Conservation (phyloP, 1,140 invertebrate genomes). For the Ylistrum balloti region DNA sequence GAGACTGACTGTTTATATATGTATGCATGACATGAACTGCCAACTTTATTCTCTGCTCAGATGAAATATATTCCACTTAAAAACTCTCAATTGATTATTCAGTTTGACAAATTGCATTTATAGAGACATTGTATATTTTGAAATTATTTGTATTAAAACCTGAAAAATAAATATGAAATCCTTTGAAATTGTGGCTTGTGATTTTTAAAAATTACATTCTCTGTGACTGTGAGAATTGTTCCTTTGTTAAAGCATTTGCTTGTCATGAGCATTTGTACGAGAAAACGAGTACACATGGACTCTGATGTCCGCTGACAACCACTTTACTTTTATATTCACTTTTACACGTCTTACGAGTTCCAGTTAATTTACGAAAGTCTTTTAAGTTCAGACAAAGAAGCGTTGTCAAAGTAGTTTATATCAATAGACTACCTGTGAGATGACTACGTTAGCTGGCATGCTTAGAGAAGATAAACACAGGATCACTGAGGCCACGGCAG, state of each 20-base stretch:
- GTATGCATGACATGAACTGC: constrained; percentile 2
- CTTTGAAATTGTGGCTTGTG: not conserved
- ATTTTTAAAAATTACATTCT: too few relatives aligned
- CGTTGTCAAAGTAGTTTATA: too few relatives aligned
- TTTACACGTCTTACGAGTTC: too few relatives aligned
- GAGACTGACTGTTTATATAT: not conserved
- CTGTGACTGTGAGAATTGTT: too few relatives aligned
- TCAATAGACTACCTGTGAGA: too few relatives aligned
- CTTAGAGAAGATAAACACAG: not conserved
- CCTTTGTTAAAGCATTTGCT: too few relatives aligned
- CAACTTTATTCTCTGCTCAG: not conserved
- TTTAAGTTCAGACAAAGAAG: too few relatives aligned
- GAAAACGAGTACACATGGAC: too few relatives aligned
- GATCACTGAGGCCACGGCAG: not conserved
- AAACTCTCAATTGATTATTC: not conserved
- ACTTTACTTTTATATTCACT: too few relatives aligned
- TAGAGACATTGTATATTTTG: constrained; percentile 20
- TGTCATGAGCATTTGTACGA: too few relatives aligned
- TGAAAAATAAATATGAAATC: constrained; percentile 29
- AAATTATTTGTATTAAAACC: not conserved
- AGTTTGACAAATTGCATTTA: constrained; percentile 22
- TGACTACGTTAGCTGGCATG: not conserved
- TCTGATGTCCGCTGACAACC: too few relatives aligned
- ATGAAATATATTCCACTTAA: not conserved
- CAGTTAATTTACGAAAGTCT: too few relatives aligned